Percentiles rank a stretch among this genome's conserved stretches.
Evolutionary conservation across 2,113 vertebrate species (phyloP).

Genomic region (Phalacrocorax carbo): DNA sequence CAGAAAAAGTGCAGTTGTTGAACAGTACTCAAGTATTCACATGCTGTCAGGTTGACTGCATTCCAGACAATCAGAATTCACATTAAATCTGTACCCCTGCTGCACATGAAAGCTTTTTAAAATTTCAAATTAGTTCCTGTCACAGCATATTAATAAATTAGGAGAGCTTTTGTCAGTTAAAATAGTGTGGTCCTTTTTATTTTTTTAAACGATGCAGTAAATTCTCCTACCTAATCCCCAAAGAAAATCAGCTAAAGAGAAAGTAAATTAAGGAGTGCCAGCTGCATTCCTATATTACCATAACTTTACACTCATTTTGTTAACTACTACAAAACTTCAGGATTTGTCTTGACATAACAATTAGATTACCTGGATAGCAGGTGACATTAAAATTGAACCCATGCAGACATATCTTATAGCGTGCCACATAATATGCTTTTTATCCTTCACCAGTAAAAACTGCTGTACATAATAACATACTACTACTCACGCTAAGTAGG

Average conservation of each 20-base stretch:
- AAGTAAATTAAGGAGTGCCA: not conserved
- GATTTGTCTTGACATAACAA: not conserved
- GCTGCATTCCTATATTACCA: not conserved
- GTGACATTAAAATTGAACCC: not conserved
- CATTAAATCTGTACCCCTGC: conserved; percentile 1
- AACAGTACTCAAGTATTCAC: conserved; percentile 9
- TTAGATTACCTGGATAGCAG: not conserved
- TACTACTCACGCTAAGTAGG: no score
- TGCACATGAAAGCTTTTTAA: not conserved
- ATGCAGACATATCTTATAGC: not conserved
- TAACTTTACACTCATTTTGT: not conserved
- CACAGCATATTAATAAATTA: not conserved
- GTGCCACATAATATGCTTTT: not conserved
- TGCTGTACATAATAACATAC: no score
- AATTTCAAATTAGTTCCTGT: not conserved
- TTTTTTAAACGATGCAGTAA: not conserved
- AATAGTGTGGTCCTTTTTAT: not conserved
- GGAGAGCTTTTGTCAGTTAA: not conserved
- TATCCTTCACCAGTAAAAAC: not conserved
- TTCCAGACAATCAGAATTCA: conserved; percentile 17
- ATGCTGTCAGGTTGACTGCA: not conserved
- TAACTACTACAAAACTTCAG: not conserved
- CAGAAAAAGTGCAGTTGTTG: not conserved
- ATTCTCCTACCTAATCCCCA: not conserved
- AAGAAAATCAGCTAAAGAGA: not conserved